These are phyloP conservation scores for Barbus barbus DNA, from an alignment of 2,113 vertebrate species.

Conservation along the genomic window DNA sequence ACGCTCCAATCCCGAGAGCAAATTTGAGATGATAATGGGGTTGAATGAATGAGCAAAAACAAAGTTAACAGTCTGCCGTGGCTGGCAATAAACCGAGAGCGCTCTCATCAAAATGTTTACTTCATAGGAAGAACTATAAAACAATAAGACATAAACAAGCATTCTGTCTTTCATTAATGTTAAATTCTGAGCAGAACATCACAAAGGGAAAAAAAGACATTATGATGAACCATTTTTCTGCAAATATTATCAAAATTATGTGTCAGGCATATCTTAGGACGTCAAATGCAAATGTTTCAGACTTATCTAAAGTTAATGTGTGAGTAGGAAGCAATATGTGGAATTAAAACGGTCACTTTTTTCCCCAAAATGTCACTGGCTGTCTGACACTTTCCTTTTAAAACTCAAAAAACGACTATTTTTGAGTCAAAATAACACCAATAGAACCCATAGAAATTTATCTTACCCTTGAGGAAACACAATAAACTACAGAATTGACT, in stretches of 20 bases:
- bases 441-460: conserved; percentile 42
- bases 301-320: conserved; percentile 15
- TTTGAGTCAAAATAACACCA: conserved; percentile 34
- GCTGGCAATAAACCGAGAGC: neutral
- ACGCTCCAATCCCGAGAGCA: conserved; percentile 1
- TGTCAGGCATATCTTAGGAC: neutral
- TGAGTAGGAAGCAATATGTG: neutral
- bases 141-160: neutral
- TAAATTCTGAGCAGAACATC: neutral
- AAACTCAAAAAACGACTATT: conserved; percentile 16
- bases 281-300: conserved; percentile 6
- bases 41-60: conserved; percentile 17
- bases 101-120: neutral
- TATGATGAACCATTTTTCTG: neutral
- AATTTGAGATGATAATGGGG: conserved; percentile 10
- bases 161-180: neutral
- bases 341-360: conserved; percentile 38
- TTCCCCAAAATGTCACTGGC: conserved; percentile 17
- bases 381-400: conserved; percentile 30
- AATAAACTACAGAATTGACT: conserved; percentile 49
- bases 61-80: neutral
- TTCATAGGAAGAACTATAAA: neutral
- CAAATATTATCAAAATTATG: neutral
- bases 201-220: neutral
- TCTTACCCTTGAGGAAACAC: conserved; percentile 48